These are phyloP conservation scores for Microdon myrmicae DNA, from an alignment of 2,888 invertebrate species.

Conservation along the genomic window DNA sequence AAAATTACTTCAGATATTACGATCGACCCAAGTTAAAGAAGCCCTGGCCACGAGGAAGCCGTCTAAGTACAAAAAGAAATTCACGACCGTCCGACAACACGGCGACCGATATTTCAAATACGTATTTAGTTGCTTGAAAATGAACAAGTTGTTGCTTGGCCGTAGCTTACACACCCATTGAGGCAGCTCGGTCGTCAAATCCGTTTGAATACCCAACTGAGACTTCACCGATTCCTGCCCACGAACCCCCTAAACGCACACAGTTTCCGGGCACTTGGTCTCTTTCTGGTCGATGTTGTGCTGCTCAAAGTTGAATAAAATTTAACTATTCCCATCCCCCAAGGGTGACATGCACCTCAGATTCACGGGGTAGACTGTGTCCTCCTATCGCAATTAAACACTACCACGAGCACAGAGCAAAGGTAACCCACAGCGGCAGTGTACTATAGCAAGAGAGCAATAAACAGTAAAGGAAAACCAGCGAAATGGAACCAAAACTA, in stretches of 20 bases:
- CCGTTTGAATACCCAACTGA: constrained; percentile 50
- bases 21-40: constrained; percentile 8
- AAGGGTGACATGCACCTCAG: constrained; percentile 22
- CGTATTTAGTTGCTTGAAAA: constrained; percentile 21
- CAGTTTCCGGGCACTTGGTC: constrained; percentile 22
- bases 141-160: constrained; percentile 45
- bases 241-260: constrained; percentile 35
- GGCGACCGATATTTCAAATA: constrained; percentile 17
- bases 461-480: constrained; percentile 15
- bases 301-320: constrained; percentile 24
- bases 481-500: constrained; percentile 36
- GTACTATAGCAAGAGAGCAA: constrained; percentile 31
- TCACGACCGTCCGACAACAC: constrained; percentile 19
- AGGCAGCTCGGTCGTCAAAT: constrained; percentile 47
- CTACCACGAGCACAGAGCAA: constrained; percentile 25
- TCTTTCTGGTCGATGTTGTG: constrained; percentile 11
- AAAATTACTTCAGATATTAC: too few relatives aligned
- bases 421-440: constrained; percentile 48
- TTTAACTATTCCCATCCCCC: constrained; percentile 38
- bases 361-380: constrained; percentile 39
- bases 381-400: constrained; percentile 26
- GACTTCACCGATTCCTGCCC: constrained; percentile 29
- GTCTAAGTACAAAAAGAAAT: constrained; percentile 38
- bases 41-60: constrained; percentile 29
- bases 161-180: constrained; percentile 44